Evolutionary conservation across 2,113 vertebrate genomes (phyloP).

Genomic region (Hystrix brachyura): DNA sequence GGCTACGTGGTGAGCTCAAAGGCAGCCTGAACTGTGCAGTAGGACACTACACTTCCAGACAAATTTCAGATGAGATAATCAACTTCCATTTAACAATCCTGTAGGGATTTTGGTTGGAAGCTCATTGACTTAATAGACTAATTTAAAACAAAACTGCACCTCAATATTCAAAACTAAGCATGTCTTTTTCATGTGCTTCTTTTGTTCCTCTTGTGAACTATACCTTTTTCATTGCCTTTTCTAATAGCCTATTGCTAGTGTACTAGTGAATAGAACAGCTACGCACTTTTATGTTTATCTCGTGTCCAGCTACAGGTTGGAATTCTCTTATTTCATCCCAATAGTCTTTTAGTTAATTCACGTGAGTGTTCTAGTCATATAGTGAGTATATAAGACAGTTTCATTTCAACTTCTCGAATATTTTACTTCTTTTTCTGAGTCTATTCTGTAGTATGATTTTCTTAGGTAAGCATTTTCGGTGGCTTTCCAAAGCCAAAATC

Average conservation of each 20-base stretch:
- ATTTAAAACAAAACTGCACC: background rate
- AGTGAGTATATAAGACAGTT: background rate
- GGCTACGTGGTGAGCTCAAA: too few species aligned
- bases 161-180: background rate
- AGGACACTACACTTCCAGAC: background rate
- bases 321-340: background rate
- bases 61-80: background rate
- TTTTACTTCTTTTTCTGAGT: background rate
- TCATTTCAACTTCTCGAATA: background rate
- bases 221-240: background rate
- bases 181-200: too few species aligned
- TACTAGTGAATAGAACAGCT: background rate
- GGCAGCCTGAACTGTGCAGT: too few species aligned
- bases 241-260: background rate
- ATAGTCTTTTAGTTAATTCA: background rate
- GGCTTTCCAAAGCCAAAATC: background rate
- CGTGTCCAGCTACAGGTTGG: background rate
- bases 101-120: background rate
- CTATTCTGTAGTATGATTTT: background rate
- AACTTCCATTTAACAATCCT: background rate
- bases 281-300: background rate
- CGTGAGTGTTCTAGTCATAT: background rate
- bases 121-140: background rate
- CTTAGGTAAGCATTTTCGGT: background rate
- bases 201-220: background rate